These are phyloP conservation scores for Drymodes brunneopygia DNA, from an alignment of 2,113 vertebrate genomes.

Conservation along the genomic window DNA sequence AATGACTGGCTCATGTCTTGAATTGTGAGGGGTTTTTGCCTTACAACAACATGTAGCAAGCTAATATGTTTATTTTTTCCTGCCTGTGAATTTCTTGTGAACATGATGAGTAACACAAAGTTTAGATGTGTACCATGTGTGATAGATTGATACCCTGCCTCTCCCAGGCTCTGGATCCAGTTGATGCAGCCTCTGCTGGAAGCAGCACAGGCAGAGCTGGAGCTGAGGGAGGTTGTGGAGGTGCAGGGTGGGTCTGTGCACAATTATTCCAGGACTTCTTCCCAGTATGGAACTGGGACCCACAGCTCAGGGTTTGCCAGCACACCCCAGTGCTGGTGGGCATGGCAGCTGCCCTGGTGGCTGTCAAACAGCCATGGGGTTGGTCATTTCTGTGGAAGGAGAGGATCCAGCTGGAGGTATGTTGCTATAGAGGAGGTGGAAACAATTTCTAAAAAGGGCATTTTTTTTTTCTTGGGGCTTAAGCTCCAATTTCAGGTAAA, in stretches of 20 bases:
- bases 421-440: neutral
- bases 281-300: neutral
- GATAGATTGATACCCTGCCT: neutral
- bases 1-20: neutral
- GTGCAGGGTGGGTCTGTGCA: neutral
- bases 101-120: neutral
- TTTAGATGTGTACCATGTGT: neutral
- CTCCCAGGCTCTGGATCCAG: neutral
- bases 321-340: neutral
- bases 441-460: neutral
- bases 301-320: neutral
- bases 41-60: neutral
- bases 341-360: neutral
- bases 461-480: neutral
- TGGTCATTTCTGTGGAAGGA: neutral
- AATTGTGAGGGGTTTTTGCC: neutral
- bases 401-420: neutral
- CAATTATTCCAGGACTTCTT: neutral
- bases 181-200: neutral
- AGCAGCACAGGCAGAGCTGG: neutral
- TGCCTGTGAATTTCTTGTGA: slow-evolving; percentile 18
- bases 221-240: neutral
- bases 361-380: neutral
- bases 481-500: neutral
- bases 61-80: neutral